Conservation (phyloP, 30 jellyfish, hydroid and myxozoan species). For the Hydractinia symbiolongicarpus region DNA sequence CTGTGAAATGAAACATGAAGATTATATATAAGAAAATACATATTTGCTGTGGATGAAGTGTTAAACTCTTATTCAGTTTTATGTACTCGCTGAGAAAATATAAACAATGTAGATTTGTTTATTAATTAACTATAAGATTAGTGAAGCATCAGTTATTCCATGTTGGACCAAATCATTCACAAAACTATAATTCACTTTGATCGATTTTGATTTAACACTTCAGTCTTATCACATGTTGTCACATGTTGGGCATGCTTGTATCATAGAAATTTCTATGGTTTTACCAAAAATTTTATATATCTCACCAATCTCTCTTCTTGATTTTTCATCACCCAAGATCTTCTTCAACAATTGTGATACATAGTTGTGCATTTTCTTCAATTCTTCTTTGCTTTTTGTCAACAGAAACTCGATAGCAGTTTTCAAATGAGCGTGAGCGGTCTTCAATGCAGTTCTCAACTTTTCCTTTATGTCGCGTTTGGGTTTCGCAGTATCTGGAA, state of each 20-base stretch:
- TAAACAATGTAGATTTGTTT: too few species aligned
- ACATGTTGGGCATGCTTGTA: background rate
- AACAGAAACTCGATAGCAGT: background rate
- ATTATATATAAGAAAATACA: too few species aligned
- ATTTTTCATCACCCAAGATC: background rate
- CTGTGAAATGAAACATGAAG: background rate
- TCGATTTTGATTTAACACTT: too few species aligned
- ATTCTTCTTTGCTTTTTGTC: conserved; percentile 6
- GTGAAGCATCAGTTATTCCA: too few species aligned
- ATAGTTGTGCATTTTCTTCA: conserved; percentile 6
- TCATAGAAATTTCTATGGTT: background rate
- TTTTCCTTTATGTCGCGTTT: conserved; percentile 1
- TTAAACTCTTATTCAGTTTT: too few species aligned
- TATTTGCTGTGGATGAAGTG: too few species aligned
- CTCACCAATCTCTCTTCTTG: background rate
- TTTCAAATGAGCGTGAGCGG: background rate
- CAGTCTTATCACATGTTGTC: too few species aligned
- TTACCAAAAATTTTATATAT: background rate
- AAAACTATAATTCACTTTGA: too few species aligned
- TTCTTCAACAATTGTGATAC: conserved; percentile 2
- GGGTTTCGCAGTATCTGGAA: background rate
- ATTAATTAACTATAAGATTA: too few species aligned
- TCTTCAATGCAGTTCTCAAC: background rate
- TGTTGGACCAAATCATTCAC: too few species aligned
- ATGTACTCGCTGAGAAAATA: too few species aligned